Conservation (phyloP, 1,140 invertebrate species). For the Eriosoma lanigerum region DNA sequence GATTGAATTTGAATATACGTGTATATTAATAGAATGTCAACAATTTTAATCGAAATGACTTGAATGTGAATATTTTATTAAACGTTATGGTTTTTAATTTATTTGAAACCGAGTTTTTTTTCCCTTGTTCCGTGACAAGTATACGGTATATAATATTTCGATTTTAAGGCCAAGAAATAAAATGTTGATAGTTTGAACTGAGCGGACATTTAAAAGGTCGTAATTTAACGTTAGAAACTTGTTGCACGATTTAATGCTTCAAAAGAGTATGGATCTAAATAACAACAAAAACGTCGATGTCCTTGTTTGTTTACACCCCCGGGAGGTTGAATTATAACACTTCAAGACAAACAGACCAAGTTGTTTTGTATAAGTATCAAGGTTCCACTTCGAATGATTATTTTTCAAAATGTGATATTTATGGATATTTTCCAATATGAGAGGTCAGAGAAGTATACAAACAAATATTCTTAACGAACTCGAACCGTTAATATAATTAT, state of each 20-base stretch:
- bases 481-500: too few species aligned
- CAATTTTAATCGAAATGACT: constrained; percentile 25
- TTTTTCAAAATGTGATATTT: constrained; percentile 3
- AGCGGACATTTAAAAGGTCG: constrained; percentile 30
- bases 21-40: background rate
- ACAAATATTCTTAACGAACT: too few species aligned
- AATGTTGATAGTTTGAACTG: background rate
- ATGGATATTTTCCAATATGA: background rate
- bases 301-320: constrained; percentile 14
- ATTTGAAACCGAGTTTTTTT: background rate
- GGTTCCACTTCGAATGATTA: constrained; percentile 26
- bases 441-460: too few species aligned
- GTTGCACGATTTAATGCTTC: constrained; percentile 21
- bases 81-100: constrained; percentile 5
- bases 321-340: constrained; percentile 20
- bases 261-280: constrained; percentile 27
- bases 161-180: constrained; percentile 16
- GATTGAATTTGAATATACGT: constrained; percentile 1
- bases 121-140: background rate
- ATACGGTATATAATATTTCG: constrained; percentile 2
- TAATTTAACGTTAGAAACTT: constrained; percentile 31
- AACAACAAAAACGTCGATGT: constrained; percentile 25
- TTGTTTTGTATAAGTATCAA: background rate
- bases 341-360: background rate
- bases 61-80: background rate